Evolutionary conservation across 2,888 invertebrate genomes (phyloP).

Genomic region (Cyaniris semiargus): DNA sequence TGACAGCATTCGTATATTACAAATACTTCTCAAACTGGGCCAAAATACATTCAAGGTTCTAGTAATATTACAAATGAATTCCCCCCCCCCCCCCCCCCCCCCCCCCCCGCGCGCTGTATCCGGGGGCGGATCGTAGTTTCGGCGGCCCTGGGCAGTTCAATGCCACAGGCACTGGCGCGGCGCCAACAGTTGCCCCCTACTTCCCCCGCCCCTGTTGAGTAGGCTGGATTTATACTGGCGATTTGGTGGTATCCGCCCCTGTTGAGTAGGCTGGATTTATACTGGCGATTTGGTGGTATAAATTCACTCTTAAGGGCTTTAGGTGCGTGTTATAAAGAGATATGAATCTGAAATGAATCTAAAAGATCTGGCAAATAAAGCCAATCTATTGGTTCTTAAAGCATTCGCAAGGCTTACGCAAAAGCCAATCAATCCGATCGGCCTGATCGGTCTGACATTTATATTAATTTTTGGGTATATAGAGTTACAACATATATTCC

Average conservation of each 20-base stretch:
- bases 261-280: background rate
- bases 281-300: background rate
- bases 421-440: no score
- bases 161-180: slow-evolving; percentile 7
- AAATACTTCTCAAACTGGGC: background rate
- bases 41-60: background rate
- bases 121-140: background rate
- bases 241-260: background rate
- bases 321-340: no score
- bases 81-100: background rate
- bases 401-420: no score
- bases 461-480: no score
- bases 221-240: background rate
- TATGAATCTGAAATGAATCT: no score
- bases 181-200: background rate
- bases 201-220: background rate
- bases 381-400: no score
- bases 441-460: no score
- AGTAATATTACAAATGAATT: background rate
- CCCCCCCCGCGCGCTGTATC: background rate
- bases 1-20: background rate
- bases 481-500: no score
- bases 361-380: no score
- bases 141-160: slow-evolving; percentile 15
- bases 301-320: no score